phyloP scores from a whole-genome alignment of 35 echinoderm and acorn worm genomes.

The Stichopus chloronotus region DNA sequence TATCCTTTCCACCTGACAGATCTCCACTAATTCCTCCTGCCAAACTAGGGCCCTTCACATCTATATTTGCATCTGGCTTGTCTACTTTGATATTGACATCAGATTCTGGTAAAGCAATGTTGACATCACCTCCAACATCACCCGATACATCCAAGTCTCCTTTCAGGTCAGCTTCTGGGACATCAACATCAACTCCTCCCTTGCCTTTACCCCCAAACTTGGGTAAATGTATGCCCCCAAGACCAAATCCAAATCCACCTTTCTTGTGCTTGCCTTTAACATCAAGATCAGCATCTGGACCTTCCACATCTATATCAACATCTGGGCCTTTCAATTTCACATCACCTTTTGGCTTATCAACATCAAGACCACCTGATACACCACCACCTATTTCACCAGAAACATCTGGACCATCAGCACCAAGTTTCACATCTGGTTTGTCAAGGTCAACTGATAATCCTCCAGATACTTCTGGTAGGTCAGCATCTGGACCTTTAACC shows the following conservation, averaged over 20 bases:
- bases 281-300: conserved; percentile 15
- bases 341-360: conserved; percentile 41
- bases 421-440: conserved; percentile 52
- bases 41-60: conserved; percentile 41
- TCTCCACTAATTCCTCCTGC: conserved; percentile 55
- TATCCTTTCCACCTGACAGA: conserved; percentile 32
- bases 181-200: conserved; percentile 58
- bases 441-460: conserved; percentile 18
- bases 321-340: neutral
- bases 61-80: conserved; percentile 46
- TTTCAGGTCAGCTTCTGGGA: conserved; percentile 55
- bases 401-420: conserved; percentile 55
- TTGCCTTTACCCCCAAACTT: conserved; percentile 51
- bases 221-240: conserved; percentile 5
- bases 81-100: conserved; percentile 46
- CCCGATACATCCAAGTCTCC: conserved; percentile 40
- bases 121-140: conserved; percentile 51
- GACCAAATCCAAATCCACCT: conserved; percentile 44
- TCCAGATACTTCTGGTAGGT: conserved; percentile 40
- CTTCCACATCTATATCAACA: conserved; percentile 1
- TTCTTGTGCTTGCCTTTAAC: conserved; percentile 29
- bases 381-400: conserved; percentile 49
- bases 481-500: conserved; percentile 43
- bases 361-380: conserved; percentile 40
- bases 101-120: conserved; percentile 38